Base-by-base conservation (phyloP, 2,888 invertebrate species). In the Endotricha flammealis region DNA sequence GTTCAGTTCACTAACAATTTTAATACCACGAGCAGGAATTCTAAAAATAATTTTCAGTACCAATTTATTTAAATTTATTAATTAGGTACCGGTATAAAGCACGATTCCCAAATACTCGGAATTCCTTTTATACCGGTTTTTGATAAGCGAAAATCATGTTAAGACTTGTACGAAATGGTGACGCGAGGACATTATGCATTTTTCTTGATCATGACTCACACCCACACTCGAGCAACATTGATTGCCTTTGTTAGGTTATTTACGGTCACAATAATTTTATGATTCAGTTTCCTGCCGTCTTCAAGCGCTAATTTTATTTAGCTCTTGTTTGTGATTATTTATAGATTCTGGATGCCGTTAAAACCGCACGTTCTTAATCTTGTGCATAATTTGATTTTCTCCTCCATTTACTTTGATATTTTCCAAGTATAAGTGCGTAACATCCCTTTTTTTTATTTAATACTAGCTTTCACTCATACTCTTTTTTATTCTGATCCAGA, bases 201-300 rank as follows among this genome's bases (percentile, higher is more conserved):
- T 51, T 44, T 52, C 51, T 53, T 49, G 28, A 29, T 39, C 39
- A 38, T 42, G 41, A 49, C 70, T 70, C 77, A 57, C 75, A 57
- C 65, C 67, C 57, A 53, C 54, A 51, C 49, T 57, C 56, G 55
- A 22, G 12, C 22, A 23, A 29, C 29, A 68, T 69, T 67, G 64
- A 71, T 74, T 64, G 57, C 50, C 47, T 60, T 60, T 49, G 53
- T 54, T 55, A 28, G 28, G 13, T 28, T 62, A 53, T 58, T 53
- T 55, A 50, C 46, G 40, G 39, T 20, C 53, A 50, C 50, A 46
- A 48, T 55, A 40, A 46, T 39, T 31, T 32, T 30, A 54, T 75
- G 77, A 75, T 42, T 76, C 74, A 74, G 48, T 53, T 59, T 64
- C 67, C 67, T 67, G 20, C 7, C 20, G 64, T 29, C 62, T 54